phyloP scores from a whole-genome alignment of 2,113 vertebrate genomes.

The Astatotilapia flaviijosephi region DNA sequence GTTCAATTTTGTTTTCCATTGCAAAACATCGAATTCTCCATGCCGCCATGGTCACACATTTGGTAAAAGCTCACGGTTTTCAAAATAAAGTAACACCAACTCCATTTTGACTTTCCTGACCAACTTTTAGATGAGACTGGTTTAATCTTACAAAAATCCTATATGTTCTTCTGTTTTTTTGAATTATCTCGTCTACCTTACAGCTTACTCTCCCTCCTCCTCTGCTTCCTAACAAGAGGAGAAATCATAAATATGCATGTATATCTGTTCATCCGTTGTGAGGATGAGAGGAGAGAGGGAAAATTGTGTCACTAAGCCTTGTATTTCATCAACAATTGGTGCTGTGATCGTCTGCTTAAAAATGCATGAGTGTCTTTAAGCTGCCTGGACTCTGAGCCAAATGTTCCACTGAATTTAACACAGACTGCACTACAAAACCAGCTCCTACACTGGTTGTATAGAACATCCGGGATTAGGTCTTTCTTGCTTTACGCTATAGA shows the following conservation, averaged over 20 bases:
- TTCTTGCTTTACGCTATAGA: neutral
- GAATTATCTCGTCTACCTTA: neutral
- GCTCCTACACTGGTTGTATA: neutral
- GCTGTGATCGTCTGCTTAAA: constrained; percentile 38
- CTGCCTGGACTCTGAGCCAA: neutral
- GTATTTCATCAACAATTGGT: constrained; percentile 43
- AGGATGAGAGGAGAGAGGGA: neutral
- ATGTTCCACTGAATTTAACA: constrained; percentile 23
- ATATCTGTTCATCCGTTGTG: constrained; percentile 6
- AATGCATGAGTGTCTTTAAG: constrained; percentile 43
- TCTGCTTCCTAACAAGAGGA: neutral
- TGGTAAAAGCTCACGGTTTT: neutral
- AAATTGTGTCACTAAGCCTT: constrained; percentile 37
- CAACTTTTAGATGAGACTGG: neutral
- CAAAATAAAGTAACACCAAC: neutral
- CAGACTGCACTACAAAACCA: neutral
- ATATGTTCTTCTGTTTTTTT: neutral
- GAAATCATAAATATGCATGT: constrained; percentile 37
- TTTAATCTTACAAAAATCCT: neutral
- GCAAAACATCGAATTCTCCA: neutral
- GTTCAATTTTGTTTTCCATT: neutral
- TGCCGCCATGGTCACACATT: neutral
- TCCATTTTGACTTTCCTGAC: neutral
- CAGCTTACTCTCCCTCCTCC: neutral
- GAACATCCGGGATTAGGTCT: neutral